These are phyloP conservation scores for Gobionotothen gibberifrons DNA, from an alignment of 2,797 vertebrate genomes.

Conservation along the genomic window DNA sequence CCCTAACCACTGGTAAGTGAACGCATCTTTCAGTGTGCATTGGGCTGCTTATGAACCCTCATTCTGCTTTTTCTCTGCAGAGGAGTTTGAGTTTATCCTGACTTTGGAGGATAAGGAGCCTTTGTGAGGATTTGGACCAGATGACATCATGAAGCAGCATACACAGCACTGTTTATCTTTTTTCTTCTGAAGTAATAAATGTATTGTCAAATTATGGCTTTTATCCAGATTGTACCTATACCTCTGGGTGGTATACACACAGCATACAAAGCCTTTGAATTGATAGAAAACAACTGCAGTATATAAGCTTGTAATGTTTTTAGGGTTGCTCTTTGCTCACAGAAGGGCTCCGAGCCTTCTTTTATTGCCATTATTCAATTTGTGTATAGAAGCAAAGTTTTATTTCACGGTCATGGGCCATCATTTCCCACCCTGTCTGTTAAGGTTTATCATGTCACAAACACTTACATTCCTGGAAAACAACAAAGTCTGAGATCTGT, in stretches of 20 bases:
- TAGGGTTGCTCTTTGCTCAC: background rate
- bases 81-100: conserved; percentile 94
- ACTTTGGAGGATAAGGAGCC: conserved; percentile 89
- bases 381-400: background rate
- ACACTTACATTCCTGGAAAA: conserved; percentile 17
- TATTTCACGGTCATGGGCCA: too few species aligned
- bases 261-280: background rate
- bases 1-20: conserved; percentile 86
- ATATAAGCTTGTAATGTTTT: background rate
- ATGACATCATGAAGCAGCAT: background rate
- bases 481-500: background rate
- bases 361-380: background rate
- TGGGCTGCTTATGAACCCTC: background rate
- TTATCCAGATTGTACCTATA: background rate
- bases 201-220: background rate
- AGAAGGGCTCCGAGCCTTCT: background rate
- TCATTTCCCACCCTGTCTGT: too few species aligned
- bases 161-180: background rate
- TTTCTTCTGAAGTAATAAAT: conserved; percentile 30
- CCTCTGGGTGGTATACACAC: background rate
- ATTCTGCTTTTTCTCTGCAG: conserved; percentile 75
- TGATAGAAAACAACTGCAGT: background rate
- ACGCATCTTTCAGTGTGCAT: background rate
- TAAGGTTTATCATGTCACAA: background rate
- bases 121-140: conserved; percentile 66